Evolutionary conservation across 2,113 vertebrate species (phyloP).

Genomic region (Bufo bufo): DNA sequence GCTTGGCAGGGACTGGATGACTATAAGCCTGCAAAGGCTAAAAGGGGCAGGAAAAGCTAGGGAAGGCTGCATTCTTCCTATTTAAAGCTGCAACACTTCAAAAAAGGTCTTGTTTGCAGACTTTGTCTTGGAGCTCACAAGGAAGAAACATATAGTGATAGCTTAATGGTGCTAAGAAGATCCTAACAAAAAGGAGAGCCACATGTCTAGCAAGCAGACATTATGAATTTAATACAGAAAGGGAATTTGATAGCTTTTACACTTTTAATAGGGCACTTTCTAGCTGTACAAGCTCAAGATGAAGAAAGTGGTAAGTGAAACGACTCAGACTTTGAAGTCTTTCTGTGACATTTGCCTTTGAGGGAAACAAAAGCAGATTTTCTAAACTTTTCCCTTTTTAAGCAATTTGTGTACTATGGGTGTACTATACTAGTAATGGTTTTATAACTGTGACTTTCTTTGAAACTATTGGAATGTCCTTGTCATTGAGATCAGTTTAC

Average conservation of each 20-base stretch:
- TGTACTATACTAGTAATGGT: not conserved
- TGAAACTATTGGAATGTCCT: not conserved
- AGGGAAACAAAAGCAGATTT: not conserved
- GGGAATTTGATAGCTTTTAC: conserved; percentile 74
- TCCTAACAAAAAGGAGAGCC: conserved; percentile 63
- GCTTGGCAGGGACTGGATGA: conserved; percentile 81
- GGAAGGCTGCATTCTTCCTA: conserved; percentile 83
- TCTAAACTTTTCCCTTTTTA: not conserved
- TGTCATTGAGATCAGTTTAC: not conserved
- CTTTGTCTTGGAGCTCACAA: conserved; percentile 70
- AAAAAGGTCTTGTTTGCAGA: conserved; percentile 74
- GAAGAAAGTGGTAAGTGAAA: conserved; percentile 77
- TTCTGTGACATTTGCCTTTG: conserved; percentile 50
- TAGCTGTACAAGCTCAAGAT: conserved; percentile 74
- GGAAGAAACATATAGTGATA: conserved; percentile 61
- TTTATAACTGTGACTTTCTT: not conserved
- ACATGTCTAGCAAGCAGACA: conserved; percentile 73
- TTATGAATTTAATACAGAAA: conserved; percentile 73
- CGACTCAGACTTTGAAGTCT: conserved; percentile 20
- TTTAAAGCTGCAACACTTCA: conserved; percentile 82
- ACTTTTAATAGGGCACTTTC: conserved; percentile 73
- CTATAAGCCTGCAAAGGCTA: conserved; percentile 74
- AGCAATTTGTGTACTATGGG: not conserved
- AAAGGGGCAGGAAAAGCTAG: conserved; percentile 82
- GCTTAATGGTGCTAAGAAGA: conserved; percentile 70